Evolutionary conservation across 2,888 invertebrate species (phyloP).

Genomic region (Ophraella communa): DNA sequence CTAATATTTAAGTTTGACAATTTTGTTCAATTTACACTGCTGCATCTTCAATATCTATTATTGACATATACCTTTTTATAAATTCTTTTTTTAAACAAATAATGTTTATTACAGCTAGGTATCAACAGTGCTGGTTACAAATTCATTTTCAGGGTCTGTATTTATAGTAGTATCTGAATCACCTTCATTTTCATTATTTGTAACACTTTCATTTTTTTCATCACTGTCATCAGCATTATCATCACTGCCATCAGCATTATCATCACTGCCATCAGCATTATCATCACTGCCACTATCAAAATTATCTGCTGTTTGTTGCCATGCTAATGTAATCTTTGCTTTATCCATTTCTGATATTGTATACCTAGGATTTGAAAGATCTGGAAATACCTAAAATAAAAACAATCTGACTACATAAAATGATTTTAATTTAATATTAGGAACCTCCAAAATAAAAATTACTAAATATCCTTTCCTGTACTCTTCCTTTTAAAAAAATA

Average conservation of each 20-base stretch:
- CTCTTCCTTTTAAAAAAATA: too few relatives aligned
- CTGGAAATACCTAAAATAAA: not conserved
- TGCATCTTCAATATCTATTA: too few relatives aligned
- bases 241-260: too few relatives aligned
- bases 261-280: too few relatives aligned
- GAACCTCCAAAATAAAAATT: not conserved
- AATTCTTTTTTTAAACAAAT: too few relatives aligned
- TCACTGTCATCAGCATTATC: too few relatives aligned
- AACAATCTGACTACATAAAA: too few relatives aligned
- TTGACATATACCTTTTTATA: too few relatives aligned
- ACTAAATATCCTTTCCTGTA: not conserved
- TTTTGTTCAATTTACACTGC: too few relatives aligned
- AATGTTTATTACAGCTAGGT: too few relatives aligned
- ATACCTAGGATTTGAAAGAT: constrained; percentile 7
- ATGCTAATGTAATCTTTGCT: not conserved
- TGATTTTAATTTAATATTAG: not conserved
- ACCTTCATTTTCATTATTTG: not conserved
- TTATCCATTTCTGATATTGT: not conserved
- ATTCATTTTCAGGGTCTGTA: not conserved
- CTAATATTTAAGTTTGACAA: too few relatives aligned
- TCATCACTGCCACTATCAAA: not conserved
- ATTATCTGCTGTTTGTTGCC: not conserved
- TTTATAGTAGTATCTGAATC: not conserved
- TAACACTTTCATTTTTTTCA: not conserved
- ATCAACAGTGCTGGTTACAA: not conserved